A percentile compares a stretch with the other conserved stretches of the same genome.
Evolutionary conservation across 37 sponge, comb jelly and placozoan genomes (phyloP).

Genomic region (Cladorhizidae sp.): DNA sequence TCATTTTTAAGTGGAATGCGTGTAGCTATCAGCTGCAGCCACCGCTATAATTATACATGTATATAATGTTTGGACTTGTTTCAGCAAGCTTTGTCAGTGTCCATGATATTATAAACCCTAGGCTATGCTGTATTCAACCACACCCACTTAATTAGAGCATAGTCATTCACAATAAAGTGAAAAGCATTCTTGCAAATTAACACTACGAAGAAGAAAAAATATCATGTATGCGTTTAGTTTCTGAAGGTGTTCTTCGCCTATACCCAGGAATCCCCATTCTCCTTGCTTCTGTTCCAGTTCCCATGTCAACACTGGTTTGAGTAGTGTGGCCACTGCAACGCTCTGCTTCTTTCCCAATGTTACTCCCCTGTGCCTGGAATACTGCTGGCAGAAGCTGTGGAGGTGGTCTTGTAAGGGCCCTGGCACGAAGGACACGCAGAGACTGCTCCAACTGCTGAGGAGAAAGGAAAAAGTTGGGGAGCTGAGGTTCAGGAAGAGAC

Average conservation of each 20-base stretch:
- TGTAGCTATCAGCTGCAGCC: too few species aligned
- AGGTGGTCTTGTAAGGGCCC: conserved; percentile 58
- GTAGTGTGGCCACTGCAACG: neutral
- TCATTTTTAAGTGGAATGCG: too few species aligned
- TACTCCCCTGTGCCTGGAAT: neutral
- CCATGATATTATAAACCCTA: too few species aligned
- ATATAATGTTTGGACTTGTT: too few species aligned
- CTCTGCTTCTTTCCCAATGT: neutral
- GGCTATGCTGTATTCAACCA: too few species aligned
- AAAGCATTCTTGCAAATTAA: too few species aligned
- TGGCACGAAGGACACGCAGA: conserved; percentile 52
- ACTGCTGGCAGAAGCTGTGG: conserved; percentile 19
- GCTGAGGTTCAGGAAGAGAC: neutral
- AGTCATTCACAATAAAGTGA: too few species aligned
- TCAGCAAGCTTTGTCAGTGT: too few species aligned
- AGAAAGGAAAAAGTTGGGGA: conserved; percentile 78
- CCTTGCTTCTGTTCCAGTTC: neutral
- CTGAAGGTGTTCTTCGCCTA: neutral
- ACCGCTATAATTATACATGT: too few species aligned
- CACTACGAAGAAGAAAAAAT: conserved; percentile 63
- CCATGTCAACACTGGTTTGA: neutral
- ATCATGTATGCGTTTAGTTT: conserved; percentile 56
- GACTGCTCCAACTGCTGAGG: conserved; percentile 65
- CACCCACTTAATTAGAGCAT: too few species aligned
- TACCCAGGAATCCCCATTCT: neutral